Conservation (phyloP, 1,140 invertebrate species). For the Riptortus pedestris region DNA sequence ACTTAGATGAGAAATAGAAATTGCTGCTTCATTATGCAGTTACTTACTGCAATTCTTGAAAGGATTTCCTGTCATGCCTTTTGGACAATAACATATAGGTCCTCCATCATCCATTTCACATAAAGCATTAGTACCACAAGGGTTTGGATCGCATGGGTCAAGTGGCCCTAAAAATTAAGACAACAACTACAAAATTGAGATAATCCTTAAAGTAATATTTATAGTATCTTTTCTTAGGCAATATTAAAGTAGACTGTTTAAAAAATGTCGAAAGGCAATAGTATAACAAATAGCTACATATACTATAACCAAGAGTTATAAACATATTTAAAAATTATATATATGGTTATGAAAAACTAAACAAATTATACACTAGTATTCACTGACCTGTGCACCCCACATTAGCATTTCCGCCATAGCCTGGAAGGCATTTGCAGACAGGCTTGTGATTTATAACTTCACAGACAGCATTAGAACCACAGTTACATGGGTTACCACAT, state of each 20-base stretch:
- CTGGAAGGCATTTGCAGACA: conserved; percentile 62
- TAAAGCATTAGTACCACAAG: conserved; percentile 69
- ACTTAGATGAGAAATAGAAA: not conserved
- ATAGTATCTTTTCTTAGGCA: not conserved
- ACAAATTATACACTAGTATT: no score
- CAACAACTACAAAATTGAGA: not conserved
- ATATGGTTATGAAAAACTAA: no score
- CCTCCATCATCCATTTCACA: conserved; percentile 77
- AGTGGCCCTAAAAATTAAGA: conserved; percentile 39
- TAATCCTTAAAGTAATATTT: no score
- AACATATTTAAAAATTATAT: no score
- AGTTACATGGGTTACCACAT: conserved; percentile 64
- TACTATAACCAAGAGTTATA: no score
- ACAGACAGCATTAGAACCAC: conserved; percentile 63
- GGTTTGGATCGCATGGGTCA: conserved; percentile 70
- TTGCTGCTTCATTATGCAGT: not conserved
- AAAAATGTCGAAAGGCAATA: no score
- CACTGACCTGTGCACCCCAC: conserved; percentile 40
- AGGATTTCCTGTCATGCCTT: conserved; percentile 80
- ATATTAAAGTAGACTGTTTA: not conserved
- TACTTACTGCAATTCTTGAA: conserved; percentile 84
- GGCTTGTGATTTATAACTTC: conserved; percentile 61
- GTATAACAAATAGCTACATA: no score
- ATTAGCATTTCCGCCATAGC: conserved; percentile 59
- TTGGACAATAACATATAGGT: conserved; percentile 80